Evolutionary conservation across 2,113 vertebrate species (phyloP), one percentile per base, ranked within the genome.

Genomic region (Lophotis ruficrista): DNA sequence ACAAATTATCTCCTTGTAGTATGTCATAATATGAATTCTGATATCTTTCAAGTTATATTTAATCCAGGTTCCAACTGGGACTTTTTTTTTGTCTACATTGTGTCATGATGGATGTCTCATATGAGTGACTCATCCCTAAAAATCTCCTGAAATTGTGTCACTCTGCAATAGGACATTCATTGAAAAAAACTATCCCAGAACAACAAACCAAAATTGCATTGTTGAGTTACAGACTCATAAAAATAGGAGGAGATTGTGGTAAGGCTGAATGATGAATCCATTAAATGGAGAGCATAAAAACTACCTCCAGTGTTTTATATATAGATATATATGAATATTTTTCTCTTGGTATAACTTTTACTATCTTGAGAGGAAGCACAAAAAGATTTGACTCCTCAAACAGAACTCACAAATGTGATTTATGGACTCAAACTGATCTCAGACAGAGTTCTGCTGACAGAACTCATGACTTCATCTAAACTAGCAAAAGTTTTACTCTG

Each of bases 91-190:
- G 18, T 50, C 54, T 76, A 21, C 14, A 19, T 45, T 76, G 38
- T 2, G 0, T 11, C 51, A 48, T n/a, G 56, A 54, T 28, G 2
- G 0, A 41, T 80, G 37, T 80, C 8, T 45, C n/a, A 16, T 33
- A 72, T 6, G 8, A 61, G 10, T 77, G 45, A 58, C 22, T 94
- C n/a, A 23, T 30, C n/a, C 66, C 28, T 58, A 70, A 86, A 93
- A 93, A 73, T 70, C 41, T 81, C 23, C 37, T 69, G 58, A 25
- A 90, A 69, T 15, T 35, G 25, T 72, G 51, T 41, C 37, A 62
- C 37, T 51, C 9, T 1, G 2, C 22, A 85, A 65, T 8, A 54
- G 24, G n/a, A 41, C 41, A 58, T 37, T 83, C 0, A 66, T 5
- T 71, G 33, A 35, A 91, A 84, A 86, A 78, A 66, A 47, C 31